Conservation (phyloP, 1,140 invertebrate genomes). For the Nomia melanderi region DNA sequence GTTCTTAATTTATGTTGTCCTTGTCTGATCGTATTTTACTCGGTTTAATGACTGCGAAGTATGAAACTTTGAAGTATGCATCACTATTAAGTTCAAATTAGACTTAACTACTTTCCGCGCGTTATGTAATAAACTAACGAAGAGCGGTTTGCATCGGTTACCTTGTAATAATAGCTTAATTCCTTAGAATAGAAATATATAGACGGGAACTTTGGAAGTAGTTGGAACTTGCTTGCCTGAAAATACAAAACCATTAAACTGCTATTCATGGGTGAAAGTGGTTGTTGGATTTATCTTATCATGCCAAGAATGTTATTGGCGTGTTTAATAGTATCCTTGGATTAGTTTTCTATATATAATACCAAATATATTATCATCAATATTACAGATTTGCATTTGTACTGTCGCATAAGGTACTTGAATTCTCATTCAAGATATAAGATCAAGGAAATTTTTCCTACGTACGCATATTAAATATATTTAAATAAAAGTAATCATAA, state of each 20-base stretch:
- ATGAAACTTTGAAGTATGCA: neutral
- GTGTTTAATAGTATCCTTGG: no score
- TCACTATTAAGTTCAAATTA: neutral
- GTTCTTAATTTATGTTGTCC: neutral
- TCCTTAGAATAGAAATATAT: constrained; percentile 26
- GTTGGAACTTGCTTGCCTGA: constrained; percentile 33
- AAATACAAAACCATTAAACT: constrained; percentile 44
- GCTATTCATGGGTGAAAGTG: neutral
- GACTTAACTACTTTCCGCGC: no score
- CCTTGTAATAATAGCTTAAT: constrained; percentile 5
- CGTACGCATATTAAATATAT: no score
- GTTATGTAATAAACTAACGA: neutral
- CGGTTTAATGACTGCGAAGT: neutral
- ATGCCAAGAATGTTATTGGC: neutral
- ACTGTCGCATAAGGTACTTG: no score
- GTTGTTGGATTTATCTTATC: neutral
- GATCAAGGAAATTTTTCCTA: no score
- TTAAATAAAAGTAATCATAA: no score
- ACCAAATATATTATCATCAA: no score
- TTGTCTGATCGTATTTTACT: neutral
- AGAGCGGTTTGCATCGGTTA: neutral
- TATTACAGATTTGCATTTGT: no score
- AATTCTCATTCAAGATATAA: no score
- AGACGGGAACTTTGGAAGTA: constrained; percentile 36
- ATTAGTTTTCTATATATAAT: no score